Conservation (phyloP, 2,797 vertebrate species). For the Spea hammondii region DNA sequence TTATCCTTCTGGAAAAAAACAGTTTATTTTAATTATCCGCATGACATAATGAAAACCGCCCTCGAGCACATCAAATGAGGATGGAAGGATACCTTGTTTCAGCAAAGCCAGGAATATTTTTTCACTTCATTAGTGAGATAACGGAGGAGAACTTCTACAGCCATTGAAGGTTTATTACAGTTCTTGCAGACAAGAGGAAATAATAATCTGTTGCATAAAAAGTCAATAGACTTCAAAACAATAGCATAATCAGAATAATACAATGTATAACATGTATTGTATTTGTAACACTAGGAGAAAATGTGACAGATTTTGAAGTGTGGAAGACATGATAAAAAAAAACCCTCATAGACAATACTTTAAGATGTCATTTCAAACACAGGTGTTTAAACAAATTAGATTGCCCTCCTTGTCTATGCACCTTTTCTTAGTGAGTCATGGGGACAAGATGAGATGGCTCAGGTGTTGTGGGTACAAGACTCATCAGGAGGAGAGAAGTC, state of each 20-base stretch:
- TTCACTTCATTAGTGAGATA: conserved; percentile 46
- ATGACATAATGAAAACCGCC: conserved; percentile 67
- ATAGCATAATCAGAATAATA: background rate
- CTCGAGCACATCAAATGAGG: conserved; percentile 61
- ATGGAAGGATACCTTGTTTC: conserved; percentile 57
- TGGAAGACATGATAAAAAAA: no score
- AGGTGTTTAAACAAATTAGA: no score
- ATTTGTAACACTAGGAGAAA: no score
- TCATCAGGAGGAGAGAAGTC: no score
- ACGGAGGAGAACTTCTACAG: conserved; percentile 40
- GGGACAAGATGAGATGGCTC: no score
- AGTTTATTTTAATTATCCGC: conserved; percentile 70
- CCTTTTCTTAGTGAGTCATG: no score
- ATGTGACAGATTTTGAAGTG: no score
- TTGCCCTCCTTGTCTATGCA: no score
- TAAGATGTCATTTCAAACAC: no score
- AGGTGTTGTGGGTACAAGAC: no score
- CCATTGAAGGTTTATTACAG: background rate
- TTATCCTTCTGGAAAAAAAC: conserved; percentile 66
- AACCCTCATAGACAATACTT: no score
- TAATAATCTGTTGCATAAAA: background rate
- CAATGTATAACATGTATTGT: background rate
- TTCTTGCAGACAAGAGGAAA: background rate
- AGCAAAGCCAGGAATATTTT: conserved; percentile 51
- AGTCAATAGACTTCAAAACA: background rate